phyloP scores from a whole-genome alignment of 53 echinoderm and acorn worm genomes.

The Actinopyga echinites region DNA sequence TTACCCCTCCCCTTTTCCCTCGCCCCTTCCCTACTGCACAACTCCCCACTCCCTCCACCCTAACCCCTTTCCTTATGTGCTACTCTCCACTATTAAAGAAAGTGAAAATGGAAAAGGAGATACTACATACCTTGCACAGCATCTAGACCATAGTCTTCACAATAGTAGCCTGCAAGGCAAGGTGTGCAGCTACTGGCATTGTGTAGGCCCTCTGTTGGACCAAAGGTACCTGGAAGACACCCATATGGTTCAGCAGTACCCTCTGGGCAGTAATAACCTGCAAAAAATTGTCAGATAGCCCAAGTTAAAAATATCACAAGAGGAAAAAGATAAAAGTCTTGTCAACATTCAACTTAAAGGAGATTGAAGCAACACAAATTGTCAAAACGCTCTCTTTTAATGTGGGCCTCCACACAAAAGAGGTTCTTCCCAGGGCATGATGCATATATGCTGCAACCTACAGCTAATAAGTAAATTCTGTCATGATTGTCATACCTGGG shows the following conservation, averaged over 20 bases:
- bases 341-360: no score
- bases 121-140: conserved; percentile 67
- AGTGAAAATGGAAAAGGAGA: no score
- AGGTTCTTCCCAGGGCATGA: no score
- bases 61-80: no score
- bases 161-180: conserved; percentile 90
- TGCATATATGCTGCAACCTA: no score
- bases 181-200: conserved; percentile 80
- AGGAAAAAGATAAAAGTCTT: background rate
- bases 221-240: conserved; percentile 92
- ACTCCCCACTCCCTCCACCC: no score
- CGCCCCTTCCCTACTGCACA: no score
- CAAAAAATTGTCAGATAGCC: background rate
- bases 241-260: conserved; percentile 84
- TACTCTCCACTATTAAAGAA: no score
- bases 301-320: background rate
- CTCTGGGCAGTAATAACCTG: conserved; percentile 90
- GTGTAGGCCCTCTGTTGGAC: conserved; percentile 75
- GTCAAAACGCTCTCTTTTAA: no score
- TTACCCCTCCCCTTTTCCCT: no score
- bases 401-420: no score
- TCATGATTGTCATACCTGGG: conserved; percentile 61
- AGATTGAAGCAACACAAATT: background rate
- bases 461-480: no score
- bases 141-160: conserved; percentile 81